Evolutionary conservation across 2,797 vertebrate species (phyloP), one percentile per base, ranked within the genome.

Genomic region (Yasuhikotakia modesta): DNA sequence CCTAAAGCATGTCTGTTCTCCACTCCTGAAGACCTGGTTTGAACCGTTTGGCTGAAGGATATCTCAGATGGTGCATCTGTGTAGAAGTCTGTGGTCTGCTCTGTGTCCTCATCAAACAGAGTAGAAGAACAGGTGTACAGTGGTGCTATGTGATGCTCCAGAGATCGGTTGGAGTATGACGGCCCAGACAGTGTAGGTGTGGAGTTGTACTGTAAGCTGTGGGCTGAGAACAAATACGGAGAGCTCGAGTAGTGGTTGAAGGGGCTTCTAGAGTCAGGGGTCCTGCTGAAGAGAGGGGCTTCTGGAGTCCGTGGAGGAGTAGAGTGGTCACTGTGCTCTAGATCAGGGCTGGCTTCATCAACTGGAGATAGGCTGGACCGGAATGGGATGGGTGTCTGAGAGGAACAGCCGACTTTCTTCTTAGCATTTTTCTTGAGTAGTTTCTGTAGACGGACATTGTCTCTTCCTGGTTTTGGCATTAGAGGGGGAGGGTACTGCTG

Each of bases 321-420:
- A 55, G 88, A 89, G 80, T 87, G 85, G 63, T 94, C 92, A 16
- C 90, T 90, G 86, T 91, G 81, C 77, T 98, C 97, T 0, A 94
- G 88, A 77, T 98, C 95, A 0, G 95, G 88, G 86, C 95, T 96
- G 2, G 94, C 96, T 86, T 99, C 97, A 0, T 94, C 96, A 70
- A 98, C 96, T 0, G 97, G 97, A 0, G 97, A 99, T 71, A 99
- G 90, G 66, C 92, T 96, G 76, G 94, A 88, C 17, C 95, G 94
- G 85, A 96, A 97, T 50, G 93, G 82, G 65, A 94, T 87, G 0
- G 93, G 76, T 5, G 93, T 92, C 79, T 93, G 91, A 0, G 89
- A 86, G 53, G 83, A 0, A 5, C 93, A 87, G 48, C 88, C 16
- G 0, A 87, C 80, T 83, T 93, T 93, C 79, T 92, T 96, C 89